A percentile compares a stretch with the other conserved stretches of the same genome.
These are phyloP conservation scores for Epizoanthus scotinus DNA, from an alignment of 92 coral and sea anemone species.

Conservation along the genomic window DNA sequence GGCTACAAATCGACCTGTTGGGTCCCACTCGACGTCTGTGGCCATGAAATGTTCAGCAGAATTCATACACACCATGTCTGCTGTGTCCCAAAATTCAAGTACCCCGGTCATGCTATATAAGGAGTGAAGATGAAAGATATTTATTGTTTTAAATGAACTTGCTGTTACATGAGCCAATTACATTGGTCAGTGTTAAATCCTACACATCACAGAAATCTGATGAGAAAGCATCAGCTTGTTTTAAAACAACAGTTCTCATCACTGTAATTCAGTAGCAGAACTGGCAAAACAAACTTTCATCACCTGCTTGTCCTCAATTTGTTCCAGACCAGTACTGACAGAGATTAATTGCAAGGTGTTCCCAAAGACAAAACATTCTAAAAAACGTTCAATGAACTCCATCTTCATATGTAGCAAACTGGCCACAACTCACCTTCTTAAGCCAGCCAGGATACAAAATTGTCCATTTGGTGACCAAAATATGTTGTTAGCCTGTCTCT, in stretches of 20 bases:
- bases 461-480: conserved; percentile 99
- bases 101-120: conserved; percentile 90
- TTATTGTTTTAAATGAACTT: too few relatives aligned
- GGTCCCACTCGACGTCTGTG: conserved; percentile 98
- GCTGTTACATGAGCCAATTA: too few relatives aligned
- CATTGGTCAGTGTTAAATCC: too few relatives aligned
- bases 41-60: conserved; percentile 98
- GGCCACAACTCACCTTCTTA: conserved; percentile 68
- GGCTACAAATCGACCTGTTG: conserved; percentile 93
- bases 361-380: neutral
- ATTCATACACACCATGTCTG: conserved; percentile 89
- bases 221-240: conserved; percentile 47
- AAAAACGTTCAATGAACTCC: neutral
- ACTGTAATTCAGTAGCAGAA: conserved; percentile 89
- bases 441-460: conserved; percentile 94
- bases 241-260: conserved; percentile 60
- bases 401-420: neutral
- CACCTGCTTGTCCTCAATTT: conserved; percentile 43
- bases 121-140: neutral
- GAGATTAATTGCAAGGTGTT: neutral
- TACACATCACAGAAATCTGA: too few relatives aligned
- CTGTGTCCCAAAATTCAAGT: conserved; percentile 93
- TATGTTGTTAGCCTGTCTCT: conserved; percentile 89
- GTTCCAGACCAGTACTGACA: neutral
- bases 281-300: conserved; percentile 92